Evolutionary conservation across 1,140 invertebrate genomes (phyloP).

Genomic region (Bombus breviceps): DNA sequence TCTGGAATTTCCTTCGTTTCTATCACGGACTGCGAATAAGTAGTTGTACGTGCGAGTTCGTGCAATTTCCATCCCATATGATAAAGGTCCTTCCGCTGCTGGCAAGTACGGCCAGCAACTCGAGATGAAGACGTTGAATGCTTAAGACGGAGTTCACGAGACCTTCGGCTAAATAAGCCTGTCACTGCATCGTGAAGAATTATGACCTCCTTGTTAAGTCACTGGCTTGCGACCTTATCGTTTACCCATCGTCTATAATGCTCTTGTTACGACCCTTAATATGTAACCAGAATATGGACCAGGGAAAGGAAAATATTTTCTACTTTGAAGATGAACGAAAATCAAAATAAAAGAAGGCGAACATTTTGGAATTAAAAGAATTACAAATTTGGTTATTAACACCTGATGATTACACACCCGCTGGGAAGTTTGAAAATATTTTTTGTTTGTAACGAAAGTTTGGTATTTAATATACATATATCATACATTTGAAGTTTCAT

Average conservation of each 20-base stretch:
- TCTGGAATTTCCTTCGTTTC: not conserved
- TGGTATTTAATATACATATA: no score
- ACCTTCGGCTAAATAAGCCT: slow-evolving; percentile 40
- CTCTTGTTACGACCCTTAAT: not conserved
- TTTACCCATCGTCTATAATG: not conserved
- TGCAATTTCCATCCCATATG: not conserved
- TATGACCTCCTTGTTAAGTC: slow-evolving; percentile 2
- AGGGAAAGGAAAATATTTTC: not conserved
- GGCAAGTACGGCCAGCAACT: not conserved
- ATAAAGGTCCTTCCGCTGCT: not conserved
- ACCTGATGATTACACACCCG: no score
- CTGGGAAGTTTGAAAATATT: no score
- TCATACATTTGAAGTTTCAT: no score
- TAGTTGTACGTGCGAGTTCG: not conserved
- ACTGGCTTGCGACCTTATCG: not conserved
- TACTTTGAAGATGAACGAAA: not conserved
- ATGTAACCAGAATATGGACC: not conserved
- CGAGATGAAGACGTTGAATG: slow-evolving; percentile 10
- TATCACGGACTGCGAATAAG: not conserved
- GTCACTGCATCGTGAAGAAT: not conserved
- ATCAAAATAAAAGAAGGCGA: not conserved
- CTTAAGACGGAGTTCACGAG: slow-evolving; percentile 4
- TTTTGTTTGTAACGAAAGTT: no score
- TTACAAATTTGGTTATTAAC: no score
- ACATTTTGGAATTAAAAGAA: no score